These are phyloP conservation scores for Heliocidaris erythrogramma DNA, from an alignment of 35 echinoderm and acorn worm species.

Conservation along the genomic window DNA sequence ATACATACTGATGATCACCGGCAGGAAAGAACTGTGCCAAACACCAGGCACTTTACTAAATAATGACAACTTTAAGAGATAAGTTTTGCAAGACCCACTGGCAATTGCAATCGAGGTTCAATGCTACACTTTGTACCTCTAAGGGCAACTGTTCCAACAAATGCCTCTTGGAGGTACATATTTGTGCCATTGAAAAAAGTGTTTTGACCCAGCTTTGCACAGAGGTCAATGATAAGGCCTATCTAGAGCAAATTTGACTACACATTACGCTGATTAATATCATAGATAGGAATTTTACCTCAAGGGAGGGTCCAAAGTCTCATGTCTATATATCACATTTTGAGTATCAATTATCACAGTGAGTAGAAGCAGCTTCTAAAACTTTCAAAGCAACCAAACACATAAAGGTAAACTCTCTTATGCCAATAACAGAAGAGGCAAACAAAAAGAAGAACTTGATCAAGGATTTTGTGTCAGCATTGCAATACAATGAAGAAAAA, in stretches of 20 bases:
- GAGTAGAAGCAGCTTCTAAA: too few relatives aligned
- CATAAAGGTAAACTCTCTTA: background rate
- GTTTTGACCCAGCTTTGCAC: background rate
- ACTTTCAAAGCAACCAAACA: background rate
- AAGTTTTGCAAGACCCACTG: background rate
- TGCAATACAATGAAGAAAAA: too few relatives aligned
- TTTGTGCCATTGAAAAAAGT: background rate
- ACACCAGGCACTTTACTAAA: background rate
- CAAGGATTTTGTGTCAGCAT: too few relatives aligned
- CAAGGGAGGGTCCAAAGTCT: background rate
- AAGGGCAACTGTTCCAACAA: background rate
- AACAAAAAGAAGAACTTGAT: too few relatives aligned
- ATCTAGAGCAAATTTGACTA: background rate
- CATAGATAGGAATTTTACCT: background rate
- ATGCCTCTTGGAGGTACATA: background rate
- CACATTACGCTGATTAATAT: background rate
- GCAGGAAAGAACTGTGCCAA: background rate
- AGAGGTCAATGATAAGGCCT: background rate
- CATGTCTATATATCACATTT: background rate
- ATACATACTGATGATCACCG: too few relatives aligned
- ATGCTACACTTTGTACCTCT: background rate
- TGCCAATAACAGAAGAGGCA: background rate
- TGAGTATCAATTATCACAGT: background rate
- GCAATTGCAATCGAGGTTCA: background rate
- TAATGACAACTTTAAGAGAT: background rate